Percentiles rank a stretch among this genome's conserved stretches.
phyloP scores from a whole-genome alignment of 2,797 vertebrate species.

The Falco rusticolus region DNA sequence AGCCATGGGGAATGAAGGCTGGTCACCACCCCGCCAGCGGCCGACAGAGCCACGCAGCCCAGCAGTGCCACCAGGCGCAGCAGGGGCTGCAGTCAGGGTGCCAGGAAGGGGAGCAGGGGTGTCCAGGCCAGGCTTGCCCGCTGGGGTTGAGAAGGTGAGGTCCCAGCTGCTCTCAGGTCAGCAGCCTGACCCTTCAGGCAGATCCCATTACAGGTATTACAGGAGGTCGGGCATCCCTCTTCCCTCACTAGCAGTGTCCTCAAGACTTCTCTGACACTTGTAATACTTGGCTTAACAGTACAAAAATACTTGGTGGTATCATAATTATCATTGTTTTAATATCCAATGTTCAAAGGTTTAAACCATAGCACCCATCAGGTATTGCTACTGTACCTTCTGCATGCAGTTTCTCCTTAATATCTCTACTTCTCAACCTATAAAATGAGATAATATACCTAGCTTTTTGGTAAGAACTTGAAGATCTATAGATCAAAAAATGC shows the following conservation, averaged over 20 bases:
- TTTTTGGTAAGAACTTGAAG: neutral
- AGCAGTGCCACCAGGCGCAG: rapidly evolving
- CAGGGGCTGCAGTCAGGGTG: neutral
- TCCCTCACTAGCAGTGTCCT: neutral
- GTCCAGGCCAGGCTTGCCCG: neutral
- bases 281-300: neutral
- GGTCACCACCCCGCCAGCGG: rapidly evolving
- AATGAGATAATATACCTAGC: neutral
- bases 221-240: neutral
- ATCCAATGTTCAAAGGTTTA: neutral
- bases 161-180: neutral
- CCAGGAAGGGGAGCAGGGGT: neutral
- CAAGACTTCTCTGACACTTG: neutral
- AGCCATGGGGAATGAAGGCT: neutral
- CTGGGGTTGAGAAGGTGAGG: neutral
- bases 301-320: neutral
- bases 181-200: neutral
- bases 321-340: neutral
- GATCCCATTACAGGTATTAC: neutral
- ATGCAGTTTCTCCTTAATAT: neutral
- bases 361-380: neutral
- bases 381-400: neutral
- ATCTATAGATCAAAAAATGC: neutral
- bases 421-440: neutral
- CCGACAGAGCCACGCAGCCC: rapidly evolving